A percentile compares a stretch with the other conserved stretches of the same genome.
phyloP scores from a whole-genome alignment of 1,140 invertebrate genomes.

The Solenopsis fugax region DNA sequence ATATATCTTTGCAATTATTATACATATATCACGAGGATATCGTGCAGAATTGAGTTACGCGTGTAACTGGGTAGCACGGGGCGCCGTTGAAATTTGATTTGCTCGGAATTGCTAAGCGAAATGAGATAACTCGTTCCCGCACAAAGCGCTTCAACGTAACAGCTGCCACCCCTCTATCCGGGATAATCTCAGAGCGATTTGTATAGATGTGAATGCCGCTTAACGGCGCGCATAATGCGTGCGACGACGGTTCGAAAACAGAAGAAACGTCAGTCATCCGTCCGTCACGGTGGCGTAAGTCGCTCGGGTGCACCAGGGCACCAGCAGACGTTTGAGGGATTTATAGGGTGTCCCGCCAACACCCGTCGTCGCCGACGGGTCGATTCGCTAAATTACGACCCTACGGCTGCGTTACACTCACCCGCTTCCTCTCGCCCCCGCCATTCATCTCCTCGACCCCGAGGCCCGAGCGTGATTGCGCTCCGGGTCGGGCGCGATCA shows the following conservation, averaged over 20 bases:
- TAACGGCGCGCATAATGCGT: neutral
- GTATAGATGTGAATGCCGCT: neutral
- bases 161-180: neutral
- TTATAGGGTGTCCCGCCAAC: conserved; percentile 80
- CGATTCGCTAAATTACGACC: conserved; percentile 48
- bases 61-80: neutral
- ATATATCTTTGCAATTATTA: conserved; percentile 1
- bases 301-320: conserved; percentile 84
- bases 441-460: neutral
- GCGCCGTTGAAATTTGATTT: neutral
- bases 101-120: neutral
- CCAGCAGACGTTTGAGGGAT: conserved; percentile 86
- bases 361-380: conserved; percentile 52
- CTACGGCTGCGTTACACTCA: neutral
- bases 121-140: neutral
- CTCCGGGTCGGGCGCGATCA: neutral
- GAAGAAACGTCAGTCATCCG: conserved; percentile 83
- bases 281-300: conserved; percentile 86
- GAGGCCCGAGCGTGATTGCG: neutral
- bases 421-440: neutral
- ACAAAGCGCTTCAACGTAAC: neutral
- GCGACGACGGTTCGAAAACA: conserved; percentile 11
- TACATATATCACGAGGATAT: neutral
- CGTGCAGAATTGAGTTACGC: neutral
- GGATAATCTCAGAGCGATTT: neutral